Evolutionary conservation across 2,113 vertebrate genomes (phyloP).

Genomic region (Macaca fascicularis): T2T-MFA8v1.1 NC_088375.1:232286001-232286500

Average conservation of each 20-base stretch:
- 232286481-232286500: rapidly evolving
- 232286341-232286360: constrained; percentile 99
- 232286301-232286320: constrained; percentile 98
- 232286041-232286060: constrained; percentile 95
- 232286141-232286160: rapidly evolving
- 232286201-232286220: neutral
- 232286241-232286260: rapidly evolving
- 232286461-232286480: constrained; percentile 95
- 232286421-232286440: constrained; percentile 95
- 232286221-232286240: neutral
- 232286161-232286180: neutral
- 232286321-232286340: constrained; percentile 98
- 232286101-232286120: neutral
- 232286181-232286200: neutral
- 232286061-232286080: constrained; percentile 96
- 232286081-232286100: neutral
- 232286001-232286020: constrained; percentile 98
- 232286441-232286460: constrained; percentile 94
- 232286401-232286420: constrained; percentile 95
- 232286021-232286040: constrained; percentile 98
- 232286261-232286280: constrained; percentile 93
- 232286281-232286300: constrained; percentile 96
- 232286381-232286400: constrained; percentile 93
- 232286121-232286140: neutral
- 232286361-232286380: constrained; percentile 98